These are phyloP conservation scores for Podarcis raffonei DNA, from an alignment of 2,113 vertebrate genomes.

Conservation along the genomic window DNA sequence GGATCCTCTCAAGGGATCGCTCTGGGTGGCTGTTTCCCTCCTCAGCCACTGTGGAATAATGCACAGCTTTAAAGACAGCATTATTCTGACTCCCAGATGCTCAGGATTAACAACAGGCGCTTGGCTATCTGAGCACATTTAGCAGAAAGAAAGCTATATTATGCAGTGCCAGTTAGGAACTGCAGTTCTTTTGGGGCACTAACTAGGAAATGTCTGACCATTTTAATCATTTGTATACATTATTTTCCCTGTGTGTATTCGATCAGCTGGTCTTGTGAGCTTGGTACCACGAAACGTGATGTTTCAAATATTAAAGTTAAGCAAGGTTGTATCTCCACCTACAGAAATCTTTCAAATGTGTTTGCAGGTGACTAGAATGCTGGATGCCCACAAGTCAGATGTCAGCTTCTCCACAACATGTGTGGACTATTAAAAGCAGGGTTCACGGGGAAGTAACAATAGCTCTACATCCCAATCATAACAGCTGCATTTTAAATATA, in stretches of 20 bases:
- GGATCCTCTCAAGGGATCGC: background rate
- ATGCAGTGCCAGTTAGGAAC: background rate
- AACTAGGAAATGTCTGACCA: background rate
- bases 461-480: too few species aligned
- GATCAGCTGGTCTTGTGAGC: background rate
- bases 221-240: background rate
- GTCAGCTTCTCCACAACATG: too few species aligned
- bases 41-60: background rate
- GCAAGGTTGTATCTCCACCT: background rate
- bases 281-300: background rate
- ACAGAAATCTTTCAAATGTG: background rate
- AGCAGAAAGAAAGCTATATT: background rate
- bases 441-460: too few species aligned
- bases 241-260: background rate
- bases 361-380: background rate
- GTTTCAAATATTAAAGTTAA: background rate
- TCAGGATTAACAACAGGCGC: background rate
- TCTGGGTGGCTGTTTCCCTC: background rate
- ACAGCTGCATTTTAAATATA: too few species aligned
- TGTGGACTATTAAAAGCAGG: too few species aligned
- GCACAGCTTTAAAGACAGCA: background rate
- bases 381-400: background rate
- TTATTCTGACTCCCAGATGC: slow-evolving; percentile 3
- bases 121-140: background rate
- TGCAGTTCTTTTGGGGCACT: background rate